Conservation (phyloP, 2,113 vertebrate species). For the Hypocryptadius cinnamomeus region DNA sequence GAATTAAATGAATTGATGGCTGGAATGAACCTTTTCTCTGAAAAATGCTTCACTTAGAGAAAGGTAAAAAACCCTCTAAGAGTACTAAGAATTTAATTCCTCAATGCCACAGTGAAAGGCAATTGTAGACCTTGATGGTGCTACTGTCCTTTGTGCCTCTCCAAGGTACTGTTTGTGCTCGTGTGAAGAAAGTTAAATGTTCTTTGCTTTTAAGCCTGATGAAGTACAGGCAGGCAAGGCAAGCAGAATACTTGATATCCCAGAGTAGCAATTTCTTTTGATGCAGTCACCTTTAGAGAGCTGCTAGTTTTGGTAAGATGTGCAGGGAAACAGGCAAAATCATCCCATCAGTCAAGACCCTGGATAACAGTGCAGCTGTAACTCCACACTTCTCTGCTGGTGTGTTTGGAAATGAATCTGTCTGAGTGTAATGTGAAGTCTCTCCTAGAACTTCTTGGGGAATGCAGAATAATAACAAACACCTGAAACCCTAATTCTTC, state of each 20-base stretch:
- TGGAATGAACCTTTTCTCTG: background rate
- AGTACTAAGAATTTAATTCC: background rate
- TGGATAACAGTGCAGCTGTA: background rate
- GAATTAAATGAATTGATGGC: background rate
- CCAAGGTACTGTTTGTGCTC: background rate
- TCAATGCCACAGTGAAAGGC: background rate
- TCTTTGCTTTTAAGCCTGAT: background rate
- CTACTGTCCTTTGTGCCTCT: background rate
- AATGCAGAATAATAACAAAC: background rate
- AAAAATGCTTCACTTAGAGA: background rate
- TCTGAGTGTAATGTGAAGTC: background rate
- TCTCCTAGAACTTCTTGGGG: background rate
- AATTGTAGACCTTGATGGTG: background rate
- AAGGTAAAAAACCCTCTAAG: background rate
- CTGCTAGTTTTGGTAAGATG: background rate
- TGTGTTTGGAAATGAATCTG: background rate
- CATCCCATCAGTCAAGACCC: background rate
- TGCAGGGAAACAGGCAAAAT: background rate
- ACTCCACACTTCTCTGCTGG: background rate
- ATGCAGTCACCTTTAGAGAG: slow-evolving; percentile 16
- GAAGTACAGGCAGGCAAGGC: background rate
- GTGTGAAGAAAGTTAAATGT: background rate
- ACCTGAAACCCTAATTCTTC: background rate
- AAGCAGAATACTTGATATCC: background rate
- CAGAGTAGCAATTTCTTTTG: background rate